phyloP scores from a whole-genome alignment of 2,113 vertebrate species.

The Syrmaticus mikado region DNA sequence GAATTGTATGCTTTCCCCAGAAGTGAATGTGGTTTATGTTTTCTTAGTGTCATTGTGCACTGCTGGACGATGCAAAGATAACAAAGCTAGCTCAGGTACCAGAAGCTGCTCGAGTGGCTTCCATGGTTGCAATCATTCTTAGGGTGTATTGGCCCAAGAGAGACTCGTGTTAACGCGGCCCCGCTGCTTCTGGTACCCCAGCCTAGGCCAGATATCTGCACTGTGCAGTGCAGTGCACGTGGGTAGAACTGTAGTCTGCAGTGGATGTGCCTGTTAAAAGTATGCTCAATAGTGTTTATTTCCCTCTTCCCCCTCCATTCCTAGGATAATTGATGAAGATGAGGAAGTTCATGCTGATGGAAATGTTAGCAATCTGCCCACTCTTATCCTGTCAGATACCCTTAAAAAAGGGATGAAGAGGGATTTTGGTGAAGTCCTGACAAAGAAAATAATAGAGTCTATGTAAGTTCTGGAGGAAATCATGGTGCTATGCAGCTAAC shows the following conservation, averaged over 20 bases:
- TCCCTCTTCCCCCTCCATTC: constrained; percentile 63
- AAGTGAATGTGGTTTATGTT: background rate
- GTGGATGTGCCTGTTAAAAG: constrained; percentile 52
- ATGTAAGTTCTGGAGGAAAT: constrained; percentile 78
- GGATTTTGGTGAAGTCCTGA: constrained; percentile 81
- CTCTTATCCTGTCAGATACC: constrained; percentile 81
- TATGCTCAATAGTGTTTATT: constrained; percentile 66
- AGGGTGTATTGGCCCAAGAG: background rate
- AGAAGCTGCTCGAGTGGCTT: background rate
- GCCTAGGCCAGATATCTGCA: background rate
- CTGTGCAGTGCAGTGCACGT: background rate
- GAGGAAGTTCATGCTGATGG: constrained; percentile 82
- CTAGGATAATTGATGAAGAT: constrained; percentile 84
- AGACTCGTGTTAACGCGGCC: background rate
- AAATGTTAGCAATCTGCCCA: constrained; percentile 77
- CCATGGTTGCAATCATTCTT: background rate
- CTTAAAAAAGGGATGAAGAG: constrained; percentile 82
- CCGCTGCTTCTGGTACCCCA: constrained; percentile 57
- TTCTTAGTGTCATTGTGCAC: background rate
- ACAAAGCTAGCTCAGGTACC: constrained; percentile 40
- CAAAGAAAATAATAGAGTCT: constrained; percentile 85
- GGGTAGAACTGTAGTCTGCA: constrained; percentile 16
- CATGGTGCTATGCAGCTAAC: constrained; percentile 39
- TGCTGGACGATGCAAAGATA: background rate
- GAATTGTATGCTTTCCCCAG: rapidly evolving